phyloP scores from a whole-genome alignment of 2,888 invertebrate genomes.

The Formica aserva region DNA sequence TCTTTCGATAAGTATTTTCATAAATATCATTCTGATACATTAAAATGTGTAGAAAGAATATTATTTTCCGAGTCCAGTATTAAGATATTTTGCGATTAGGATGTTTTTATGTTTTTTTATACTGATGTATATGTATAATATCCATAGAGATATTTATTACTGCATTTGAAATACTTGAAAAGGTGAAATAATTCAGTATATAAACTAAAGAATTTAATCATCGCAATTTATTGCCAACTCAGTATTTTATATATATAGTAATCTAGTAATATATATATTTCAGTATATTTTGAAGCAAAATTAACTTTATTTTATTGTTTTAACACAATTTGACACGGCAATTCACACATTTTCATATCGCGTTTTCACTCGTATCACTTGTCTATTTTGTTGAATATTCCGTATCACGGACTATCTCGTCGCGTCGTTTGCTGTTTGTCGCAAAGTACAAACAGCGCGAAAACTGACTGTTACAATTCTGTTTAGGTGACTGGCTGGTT shows the following conservation, averaged over 20 bases:
- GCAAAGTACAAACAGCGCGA: constrained; percentile 23
- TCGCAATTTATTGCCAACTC: not conserved
- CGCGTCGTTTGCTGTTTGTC: not conserved
- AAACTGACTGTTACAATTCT: constrained; percentile 29
- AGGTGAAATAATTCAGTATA: not conserved
- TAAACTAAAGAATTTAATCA: not conserved
- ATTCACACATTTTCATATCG: constrained; percentile 3
- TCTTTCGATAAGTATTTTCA: not conserved
- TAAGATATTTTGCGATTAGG: not conserved
- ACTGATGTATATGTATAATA: not conserved
- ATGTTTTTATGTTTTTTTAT: not conserved
- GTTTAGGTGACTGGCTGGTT: constrained; percentile 13
- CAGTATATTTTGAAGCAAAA: not conserved
- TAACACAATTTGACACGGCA: not conserved
- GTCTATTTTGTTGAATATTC: constrained; percentile 13
- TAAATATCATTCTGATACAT: not conserved
- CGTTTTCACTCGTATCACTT: not conserved
- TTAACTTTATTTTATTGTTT: not conserved
- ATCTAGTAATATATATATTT: not conserved
- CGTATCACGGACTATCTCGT: not conserved
- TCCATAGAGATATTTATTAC: not conserved
- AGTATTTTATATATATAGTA: not conserved
- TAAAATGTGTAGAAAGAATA: no score
- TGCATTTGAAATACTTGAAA: not conserved
- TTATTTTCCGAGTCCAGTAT: no score